Evolutionary conservation across 2,797 vertebrate species (phyloP).

Genomic region (Pogonophryne albipinna): DNA sequence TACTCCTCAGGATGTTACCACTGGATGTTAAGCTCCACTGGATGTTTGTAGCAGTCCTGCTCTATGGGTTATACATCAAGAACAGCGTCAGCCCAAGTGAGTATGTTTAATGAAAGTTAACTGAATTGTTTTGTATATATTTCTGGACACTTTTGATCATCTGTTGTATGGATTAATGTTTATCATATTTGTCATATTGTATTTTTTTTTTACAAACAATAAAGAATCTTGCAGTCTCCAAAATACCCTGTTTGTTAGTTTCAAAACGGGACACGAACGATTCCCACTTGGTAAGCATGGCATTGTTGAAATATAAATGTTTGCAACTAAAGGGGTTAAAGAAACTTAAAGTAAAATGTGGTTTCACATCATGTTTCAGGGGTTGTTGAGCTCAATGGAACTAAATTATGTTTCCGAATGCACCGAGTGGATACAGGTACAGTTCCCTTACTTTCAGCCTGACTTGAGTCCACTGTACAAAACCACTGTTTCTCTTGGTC

Average conservation of each 20-base stretch:
- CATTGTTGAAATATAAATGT: rapidly evolving
- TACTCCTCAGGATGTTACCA: conserved; percentile 20
- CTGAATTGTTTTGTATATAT: not conserved
- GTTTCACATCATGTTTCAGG: conserved; percentile 36
- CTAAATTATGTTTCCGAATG: conserved; percentile 11
- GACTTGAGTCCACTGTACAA: not conserved
- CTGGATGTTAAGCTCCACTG: not conserved
- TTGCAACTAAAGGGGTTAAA: not conserved
- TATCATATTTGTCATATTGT: not conserved
- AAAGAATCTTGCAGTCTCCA: rapidly evolving
- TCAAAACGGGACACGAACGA: rapidly evolving
- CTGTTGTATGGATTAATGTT: not conserved
- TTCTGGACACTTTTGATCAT: not conserved
- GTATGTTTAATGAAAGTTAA: not conserved
- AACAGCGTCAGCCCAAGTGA: conserved; percentile 1
- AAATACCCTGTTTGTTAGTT: conserved; percentile 7
- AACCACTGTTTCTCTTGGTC: not conserved
- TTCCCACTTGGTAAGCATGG: conserved; percentile 25
- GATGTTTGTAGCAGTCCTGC: conserved; percentile 23
- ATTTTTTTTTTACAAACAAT: not conserved
- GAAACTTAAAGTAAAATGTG: not conserved
- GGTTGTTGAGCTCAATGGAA: rapidly evolving
- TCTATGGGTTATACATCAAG: conserved; percentile 25
- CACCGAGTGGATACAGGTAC: not conserved
- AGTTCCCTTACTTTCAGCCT: not conserved